These are phyloP conservation scores for Rhadinocentrus ornatus DNA, from an alignment of 2,797 vertebrate species.

Conservation along the genomic window DNA sequence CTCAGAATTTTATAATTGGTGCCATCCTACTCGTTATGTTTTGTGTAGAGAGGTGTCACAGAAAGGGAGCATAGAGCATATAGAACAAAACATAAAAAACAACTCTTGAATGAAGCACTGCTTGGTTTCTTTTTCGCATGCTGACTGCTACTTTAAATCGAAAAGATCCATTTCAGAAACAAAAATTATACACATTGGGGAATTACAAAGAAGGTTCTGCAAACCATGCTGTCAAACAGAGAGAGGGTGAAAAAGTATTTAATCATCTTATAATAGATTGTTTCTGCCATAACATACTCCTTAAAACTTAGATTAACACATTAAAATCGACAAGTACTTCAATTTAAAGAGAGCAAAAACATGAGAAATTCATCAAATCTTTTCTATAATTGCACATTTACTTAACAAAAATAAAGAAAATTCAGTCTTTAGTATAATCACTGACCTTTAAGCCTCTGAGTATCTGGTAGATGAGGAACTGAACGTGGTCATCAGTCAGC, in stretches of 20 bases:
- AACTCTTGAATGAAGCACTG: no score
- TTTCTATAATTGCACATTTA: neutral
- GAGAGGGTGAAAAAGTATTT: neutral
- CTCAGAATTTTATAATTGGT: no score
- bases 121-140: neutral
- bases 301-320: neutral
- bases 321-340: neutral
- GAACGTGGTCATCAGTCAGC: slow-evolving; percentile 97
- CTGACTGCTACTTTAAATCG: neutral
- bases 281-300: no score
- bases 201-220: neutral
- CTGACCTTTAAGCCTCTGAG: slow-evolving; percentile 95
- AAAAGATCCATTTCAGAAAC: neutral
- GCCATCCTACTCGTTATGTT: no score
- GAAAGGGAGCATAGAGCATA: no score
- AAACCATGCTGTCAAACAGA: neutral
- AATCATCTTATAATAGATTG: neutral
- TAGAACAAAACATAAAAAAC: no score
- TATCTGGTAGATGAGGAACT: slow-evolving; percentile 99
- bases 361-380: neutral
- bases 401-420: neutral
- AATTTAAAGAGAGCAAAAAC: neutral
- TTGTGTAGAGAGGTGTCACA: no score
- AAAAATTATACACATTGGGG: neutral
- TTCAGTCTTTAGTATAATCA: neutral